Conservation (phyloP, 2,113 vertebrate genomes). For the Siniperca knerii region DNA sequence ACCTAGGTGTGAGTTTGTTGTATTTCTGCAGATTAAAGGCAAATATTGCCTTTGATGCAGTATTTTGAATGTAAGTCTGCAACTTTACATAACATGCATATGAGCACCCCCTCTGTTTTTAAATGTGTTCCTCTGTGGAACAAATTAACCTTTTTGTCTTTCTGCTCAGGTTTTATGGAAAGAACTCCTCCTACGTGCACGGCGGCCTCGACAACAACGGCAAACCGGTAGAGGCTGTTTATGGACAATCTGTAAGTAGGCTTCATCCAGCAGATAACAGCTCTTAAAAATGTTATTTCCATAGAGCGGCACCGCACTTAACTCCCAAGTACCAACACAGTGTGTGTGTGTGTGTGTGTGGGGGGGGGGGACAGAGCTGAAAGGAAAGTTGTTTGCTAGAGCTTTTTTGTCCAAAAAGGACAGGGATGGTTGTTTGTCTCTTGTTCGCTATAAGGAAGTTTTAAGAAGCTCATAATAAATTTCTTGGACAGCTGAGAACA, state of each 20-base stretch:
- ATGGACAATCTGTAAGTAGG: conserved; percentile 92
- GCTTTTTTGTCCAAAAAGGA: not conserved
- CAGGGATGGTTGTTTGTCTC: not conserved
- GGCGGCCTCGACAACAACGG: conserved; percentile 95
- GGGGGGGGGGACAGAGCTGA: not conserved
- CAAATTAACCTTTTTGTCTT: not conserved
- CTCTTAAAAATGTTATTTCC: conserved; percentile 9
- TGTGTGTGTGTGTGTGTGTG: too few relatives aligned
- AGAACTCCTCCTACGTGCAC: conserved; percentile 98
- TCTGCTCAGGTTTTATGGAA: conserved; percentile 94
- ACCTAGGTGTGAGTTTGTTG: not conserved
- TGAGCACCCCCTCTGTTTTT: not conserved
- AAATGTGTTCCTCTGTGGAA: not conserved
- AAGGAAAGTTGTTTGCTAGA: not conserved
- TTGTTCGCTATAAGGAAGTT: not conserved
- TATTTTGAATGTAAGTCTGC: not conserved
- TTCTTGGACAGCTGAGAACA: not conserved
- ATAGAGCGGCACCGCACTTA: not conserved
- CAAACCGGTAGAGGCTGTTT: conserved; percentile 95
- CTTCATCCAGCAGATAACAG: not conserved
- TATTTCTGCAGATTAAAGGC: not conserved
- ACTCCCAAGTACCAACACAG: conserved; percentile 1
- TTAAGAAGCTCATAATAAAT: not conserved
- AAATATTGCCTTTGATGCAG: too few relatives aligned
- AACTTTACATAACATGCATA: not conserved